A percentile compares a stretch with the other conserved stretches of the same genome.
phyloP scores from a whole-genome alignment of 2,113 vertebrate species.

The Protobothrops mucrosquamatus region DNA sequence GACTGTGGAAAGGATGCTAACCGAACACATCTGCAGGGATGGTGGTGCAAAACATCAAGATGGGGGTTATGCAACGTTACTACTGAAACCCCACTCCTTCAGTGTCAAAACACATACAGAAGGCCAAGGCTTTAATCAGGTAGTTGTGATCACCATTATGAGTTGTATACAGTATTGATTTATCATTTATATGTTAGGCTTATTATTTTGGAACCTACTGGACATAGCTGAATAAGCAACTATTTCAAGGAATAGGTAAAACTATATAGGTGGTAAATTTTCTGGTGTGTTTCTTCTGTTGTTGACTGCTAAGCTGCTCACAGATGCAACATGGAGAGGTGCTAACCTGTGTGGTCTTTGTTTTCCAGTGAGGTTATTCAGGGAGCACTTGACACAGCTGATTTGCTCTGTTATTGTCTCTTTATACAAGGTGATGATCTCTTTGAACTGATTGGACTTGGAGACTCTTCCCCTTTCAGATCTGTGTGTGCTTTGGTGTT shows the following conservation, averaged over 20 bases:
- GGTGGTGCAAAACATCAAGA: neutral
- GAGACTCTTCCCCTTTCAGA: neutral
- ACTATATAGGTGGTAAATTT: neutral
- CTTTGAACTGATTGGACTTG: constrained; percentile 1
- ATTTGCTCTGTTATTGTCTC: neutral
- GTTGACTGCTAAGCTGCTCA: neutral
- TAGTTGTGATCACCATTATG: neutral
- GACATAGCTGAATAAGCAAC: neutral
- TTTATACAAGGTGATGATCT: neutral
- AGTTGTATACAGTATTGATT: neutral
- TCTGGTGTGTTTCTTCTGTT: neutral
- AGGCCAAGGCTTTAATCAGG: neutral
- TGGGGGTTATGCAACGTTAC: neutral
- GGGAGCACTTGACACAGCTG: neutral
- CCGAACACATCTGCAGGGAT: neutral
- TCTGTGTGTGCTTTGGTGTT: neutral
- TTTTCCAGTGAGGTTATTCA: neutral
- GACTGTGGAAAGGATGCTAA: neutral
- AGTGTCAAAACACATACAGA: neutral
- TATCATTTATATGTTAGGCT: neutral
- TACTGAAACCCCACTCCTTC: neutral
- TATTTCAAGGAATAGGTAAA: neutral
- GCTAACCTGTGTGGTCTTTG: neutral
- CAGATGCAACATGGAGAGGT: neutral
- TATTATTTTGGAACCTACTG: neutral